A percentile compares a stretch with the other conserved stretches of the same genome.
Conservation (phyloP, 2,113 vertebrate species). For the Phaethon lepturus region DNA sequence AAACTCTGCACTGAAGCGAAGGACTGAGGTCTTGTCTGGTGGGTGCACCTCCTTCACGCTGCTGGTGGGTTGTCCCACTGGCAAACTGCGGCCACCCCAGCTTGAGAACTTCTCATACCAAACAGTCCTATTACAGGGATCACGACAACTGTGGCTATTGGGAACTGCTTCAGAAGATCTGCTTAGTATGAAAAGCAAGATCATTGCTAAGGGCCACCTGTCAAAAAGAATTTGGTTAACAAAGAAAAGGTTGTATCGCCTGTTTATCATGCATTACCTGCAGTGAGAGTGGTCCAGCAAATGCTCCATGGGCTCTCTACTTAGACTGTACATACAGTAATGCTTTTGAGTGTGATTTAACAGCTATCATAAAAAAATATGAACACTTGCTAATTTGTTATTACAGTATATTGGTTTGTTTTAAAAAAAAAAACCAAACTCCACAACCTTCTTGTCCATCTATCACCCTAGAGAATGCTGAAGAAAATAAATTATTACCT, state of each 20-base stretch:
- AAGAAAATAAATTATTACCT: background rate
- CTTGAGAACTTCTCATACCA: background rate
- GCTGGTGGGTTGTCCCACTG: background rate
- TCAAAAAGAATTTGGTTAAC: background rate
- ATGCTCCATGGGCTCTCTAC: background rate
- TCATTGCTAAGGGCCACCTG: background rate
- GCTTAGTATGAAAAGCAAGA: background rate
- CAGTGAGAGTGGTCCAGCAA: background rate
- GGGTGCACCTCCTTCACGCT: background rate
- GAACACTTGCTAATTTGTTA: background rate
- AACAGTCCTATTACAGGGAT: background rate
- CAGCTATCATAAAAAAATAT: background rate
- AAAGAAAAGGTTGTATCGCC: background rate
- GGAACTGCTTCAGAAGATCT: background rate
- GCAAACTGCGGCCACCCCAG: background rate
- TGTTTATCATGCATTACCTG: background rate
- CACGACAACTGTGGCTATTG: background rate
- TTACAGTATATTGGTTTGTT: background rate
- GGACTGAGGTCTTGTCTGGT: background rate
- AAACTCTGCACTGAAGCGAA: background rate
- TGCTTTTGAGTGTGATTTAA: background rate
- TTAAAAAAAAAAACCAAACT: background rate
- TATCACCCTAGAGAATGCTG: background rate
- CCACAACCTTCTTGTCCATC: background rate
- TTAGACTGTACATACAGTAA: background rate